Percentiles rank a stretch among this genome's conserved stretches.
These are phyloP conservation scores for Lynx canadensis DNA, from an alignment of 2,113 vertebrate genomes.

Conservation along the genomic window DNA sequence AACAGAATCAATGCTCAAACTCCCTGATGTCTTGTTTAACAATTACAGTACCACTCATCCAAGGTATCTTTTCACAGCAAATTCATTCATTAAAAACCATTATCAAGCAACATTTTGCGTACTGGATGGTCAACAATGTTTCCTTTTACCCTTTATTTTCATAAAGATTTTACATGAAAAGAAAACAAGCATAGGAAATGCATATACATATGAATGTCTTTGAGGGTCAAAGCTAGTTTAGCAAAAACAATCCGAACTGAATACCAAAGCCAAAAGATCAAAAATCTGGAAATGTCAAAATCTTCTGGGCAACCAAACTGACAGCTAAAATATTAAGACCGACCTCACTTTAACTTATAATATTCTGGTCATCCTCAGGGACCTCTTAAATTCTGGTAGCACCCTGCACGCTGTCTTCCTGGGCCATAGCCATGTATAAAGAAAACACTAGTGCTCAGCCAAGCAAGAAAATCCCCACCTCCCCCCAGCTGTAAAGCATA, in stretches of 20 bases:
- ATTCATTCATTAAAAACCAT: constrained; percentile 26
- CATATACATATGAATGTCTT: background rate
- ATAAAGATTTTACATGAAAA: constrained; percentile 44
- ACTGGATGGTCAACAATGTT: background rate
- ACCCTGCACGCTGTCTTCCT: background rate
- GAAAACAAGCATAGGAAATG: constrained; percentile 1
- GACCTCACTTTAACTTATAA: background rate
- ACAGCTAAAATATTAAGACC: background rate
- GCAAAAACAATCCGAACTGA: background rate
- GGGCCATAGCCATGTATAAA: background rate
- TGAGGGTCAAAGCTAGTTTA: background rate
- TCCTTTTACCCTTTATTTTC: constrained; percentile 30
- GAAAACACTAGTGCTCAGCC: background rate
- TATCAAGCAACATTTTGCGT: background rate
- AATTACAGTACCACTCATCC: background rate
- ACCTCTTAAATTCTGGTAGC: background rate
- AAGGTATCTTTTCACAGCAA: constrained; percentile 5
- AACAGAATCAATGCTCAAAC: constrained; percentile 1
- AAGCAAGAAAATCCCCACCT: background rate
- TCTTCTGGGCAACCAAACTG: background rate
- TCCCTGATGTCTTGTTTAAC: background rate
- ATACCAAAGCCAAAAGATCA: background rate
- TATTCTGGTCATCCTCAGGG: too few species aligned
- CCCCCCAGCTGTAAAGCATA: background rate
- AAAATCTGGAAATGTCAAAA: constrained; percentile 1